Conservation (phyloP, 2,888 invertebrate species). For the Eucriotettix oculatus region DNA sequence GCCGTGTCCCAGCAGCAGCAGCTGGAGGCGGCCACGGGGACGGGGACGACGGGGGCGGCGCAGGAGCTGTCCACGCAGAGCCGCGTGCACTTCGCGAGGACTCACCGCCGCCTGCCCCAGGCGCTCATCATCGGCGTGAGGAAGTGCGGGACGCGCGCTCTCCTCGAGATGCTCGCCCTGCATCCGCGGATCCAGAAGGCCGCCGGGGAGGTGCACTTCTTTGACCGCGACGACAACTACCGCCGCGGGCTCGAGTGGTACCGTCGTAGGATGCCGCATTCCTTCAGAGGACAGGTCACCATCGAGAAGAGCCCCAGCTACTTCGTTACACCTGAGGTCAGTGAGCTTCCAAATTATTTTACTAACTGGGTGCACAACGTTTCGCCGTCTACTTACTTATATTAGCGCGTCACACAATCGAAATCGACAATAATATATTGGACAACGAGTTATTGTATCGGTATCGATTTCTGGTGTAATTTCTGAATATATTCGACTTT, state of each 20-base stretch:
- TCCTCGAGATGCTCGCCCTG: slow-evolving; percentile 89
- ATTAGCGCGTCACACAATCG: too few relatives aligned
- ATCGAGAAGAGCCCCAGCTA: slow-evolving; percentile 97
- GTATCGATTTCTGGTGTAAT: too few relatives aligned
- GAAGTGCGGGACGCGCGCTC: slow-evolving; percentile 91
- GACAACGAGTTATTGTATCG: too few relatives aligned
- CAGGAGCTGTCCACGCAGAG: slow-evolving; percentile 22
- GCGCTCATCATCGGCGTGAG: slow-evolving; percentile 48
- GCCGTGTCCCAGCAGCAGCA: slow-evolving; percentile 24
- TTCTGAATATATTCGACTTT: too few relatives aligned
- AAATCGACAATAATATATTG: too few relatives aligned
- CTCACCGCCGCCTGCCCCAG: slow-evolving; percentile 45
- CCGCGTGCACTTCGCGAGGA: slow-evolving; percentile 42
- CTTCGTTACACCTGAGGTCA: slow-evolving; percentile 87
- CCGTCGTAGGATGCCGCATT: slow-evolving; percentile 82
- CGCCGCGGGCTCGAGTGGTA: slow-evolving; percentile 90
- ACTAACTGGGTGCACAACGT: too few relatives aligned
- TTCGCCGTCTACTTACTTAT: too few relatives aligned
- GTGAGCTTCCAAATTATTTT: slow-evolving; percentile 16
- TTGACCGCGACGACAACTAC: slow-evolving; percentile 89
- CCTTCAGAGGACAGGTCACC: slow-evolving; percentile 80
- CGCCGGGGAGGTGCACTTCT: slow-evolving; percentile 91
- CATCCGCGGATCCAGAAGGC: slow-evolving; percentile 88
- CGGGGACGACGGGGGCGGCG: slow-evolving; percentile 28
- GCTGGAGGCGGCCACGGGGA: slow-evolving; percentile 25